These are phyloP conservation scores for Corythaixoides concolor DNA, from an alignment of 2,113 vertebrate genomes.

Conservation along the genomic window DNA sequence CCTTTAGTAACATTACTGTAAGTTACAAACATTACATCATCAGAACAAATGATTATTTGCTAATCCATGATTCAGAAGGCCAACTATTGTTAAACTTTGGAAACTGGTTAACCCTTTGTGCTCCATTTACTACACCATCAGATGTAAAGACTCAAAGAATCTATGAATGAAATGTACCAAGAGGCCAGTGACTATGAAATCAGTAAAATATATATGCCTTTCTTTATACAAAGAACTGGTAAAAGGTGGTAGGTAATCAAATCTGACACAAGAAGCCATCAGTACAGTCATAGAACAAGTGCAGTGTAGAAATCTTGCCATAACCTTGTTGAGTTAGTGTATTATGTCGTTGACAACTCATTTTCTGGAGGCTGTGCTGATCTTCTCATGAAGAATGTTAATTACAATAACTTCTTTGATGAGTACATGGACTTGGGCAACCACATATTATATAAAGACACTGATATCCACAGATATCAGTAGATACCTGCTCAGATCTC, in stretches of 20 bases:
- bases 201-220: fast-evolving
- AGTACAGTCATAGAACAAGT: background rate
- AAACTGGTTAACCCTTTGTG: background rate
- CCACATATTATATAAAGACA: background rate
- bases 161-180: background rate
- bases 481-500: background rate
- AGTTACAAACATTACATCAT: slow-evolving; percentile 50
- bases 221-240: background rate
- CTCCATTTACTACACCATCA: background rate
- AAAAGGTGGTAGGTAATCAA: background rate
- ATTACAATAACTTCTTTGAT: background rate
- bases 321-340: background rate
- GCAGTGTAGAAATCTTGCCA: background rate
- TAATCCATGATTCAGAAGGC: slow-evolving; percentile 48
- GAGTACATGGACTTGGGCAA: background rate
- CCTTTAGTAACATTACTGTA: slow-evolving; percentile 31
- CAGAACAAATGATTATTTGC: slow-evolving; percentile 50
- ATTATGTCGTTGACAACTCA: background rate
- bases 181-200: background rate
- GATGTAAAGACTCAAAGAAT: background rate
- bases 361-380: background rate
- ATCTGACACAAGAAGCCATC: background rate
- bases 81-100: slow-evolving; percentile 29
- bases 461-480: background rate
- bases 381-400: background rate